Base-by-base conservation (phyloP, 2,797 vertebrate genomes). In the Anguilla megastoma region DNA sequence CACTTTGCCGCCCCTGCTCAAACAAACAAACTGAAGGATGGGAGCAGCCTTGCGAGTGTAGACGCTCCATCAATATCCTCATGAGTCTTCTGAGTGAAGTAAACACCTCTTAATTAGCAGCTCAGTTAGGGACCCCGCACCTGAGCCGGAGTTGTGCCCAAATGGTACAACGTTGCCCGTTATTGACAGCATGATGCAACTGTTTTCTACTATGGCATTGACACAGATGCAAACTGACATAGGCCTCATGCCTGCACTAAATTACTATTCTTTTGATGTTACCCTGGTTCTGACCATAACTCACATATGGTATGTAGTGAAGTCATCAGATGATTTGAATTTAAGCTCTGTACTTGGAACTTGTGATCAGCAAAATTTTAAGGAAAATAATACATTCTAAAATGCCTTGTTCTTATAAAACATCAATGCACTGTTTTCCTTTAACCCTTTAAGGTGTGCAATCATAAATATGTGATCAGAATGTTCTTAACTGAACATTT, bases 91-190 rank as follows among this genome's bases (percentile, higher is more conserved):
- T 12, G 41, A 50, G 48, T 2, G 30, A 30, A 71, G 63, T 36
- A 21, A 69, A 66, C 85, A 63, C 3, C 60, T 27, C 66, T 8
- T 86, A 36, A 86, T 86, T 86, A 86, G 36, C 66, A n/a, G 21
- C 36, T 74, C 63, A 86, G 74, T 86, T 86, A 86, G 74, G 0
- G 5, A 9, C 30, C 14, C 21, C 16, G 33, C 56, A 85, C 85
- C 85, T 85, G 84, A 85, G 84, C 56, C 1, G 52, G 79, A 82
- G 33, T 66, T 69, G 66, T 69, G 24, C 8, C 7, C 66, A 69
- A 69, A 30, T 18, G n/a, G 33, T 18, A 56, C 0, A 56, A 14
- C 16, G 12, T 2, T 56, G 54, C 0, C 12, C 1, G 14, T 56
- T 16, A 5, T 33, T 80, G 76, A 48, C 76, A 80, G 76, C 16